Base-by-base conservation (phyloP, 2,888 invertebrate species). In the Gastracanthus pulcherrimus region DNA sequence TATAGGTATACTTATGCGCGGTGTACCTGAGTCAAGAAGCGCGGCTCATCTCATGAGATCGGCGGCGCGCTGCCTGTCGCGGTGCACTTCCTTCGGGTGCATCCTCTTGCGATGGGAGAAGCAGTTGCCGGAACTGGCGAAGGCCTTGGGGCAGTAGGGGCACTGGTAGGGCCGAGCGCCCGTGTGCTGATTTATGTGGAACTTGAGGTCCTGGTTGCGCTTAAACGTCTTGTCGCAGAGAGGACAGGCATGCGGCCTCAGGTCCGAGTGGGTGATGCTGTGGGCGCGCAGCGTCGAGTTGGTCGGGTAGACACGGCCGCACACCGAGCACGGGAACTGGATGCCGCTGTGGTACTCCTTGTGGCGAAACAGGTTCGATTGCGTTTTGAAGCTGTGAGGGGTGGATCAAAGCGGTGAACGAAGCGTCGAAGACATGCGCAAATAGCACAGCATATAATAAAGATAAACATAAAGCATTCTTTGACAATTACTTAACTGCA, bases 121-220 rank as follows among this genome's bases (percentile, higher is more conserved):
- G 88, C 95, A 95, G 87, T 95, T 95, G 13, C 95, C 95, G 34
- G 95, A 95, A 76, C 89, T 95, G 95, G 60, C 95, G 94, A 89
- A 95, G 95, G 76, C 94, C 93, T 90, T 95, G 95, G 0, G 95
- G 90, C 95, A 95, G 87, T 95, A 95, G 38, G 95, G 95, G 89
- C 95, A 95, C 90, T 95, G 94, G 90, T 95, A 95, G 31, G 95
- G 95, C 87, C 94, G 93, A 4, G 93, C 95, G 66, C 95, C 95
- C n/a, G 95, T 95, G 87, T 96, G 95, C 87, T 95, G 95, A 89
- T 95, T 95, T 87, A 95, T 94, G 88, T 96, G 95, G 89, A 95
- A 95, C 94, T 95, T 95, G 83, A 96, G 92, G 90, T 96, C 95
- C 90, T 95, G 95, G 89, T 95, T 95, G 84, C 95, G 92, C 89